These are phyloP conservation scores for Chaetops frenatus DNA, from an alignment of 2,113 vertebrate genomes.

Conservation along the genomic window DNA sequence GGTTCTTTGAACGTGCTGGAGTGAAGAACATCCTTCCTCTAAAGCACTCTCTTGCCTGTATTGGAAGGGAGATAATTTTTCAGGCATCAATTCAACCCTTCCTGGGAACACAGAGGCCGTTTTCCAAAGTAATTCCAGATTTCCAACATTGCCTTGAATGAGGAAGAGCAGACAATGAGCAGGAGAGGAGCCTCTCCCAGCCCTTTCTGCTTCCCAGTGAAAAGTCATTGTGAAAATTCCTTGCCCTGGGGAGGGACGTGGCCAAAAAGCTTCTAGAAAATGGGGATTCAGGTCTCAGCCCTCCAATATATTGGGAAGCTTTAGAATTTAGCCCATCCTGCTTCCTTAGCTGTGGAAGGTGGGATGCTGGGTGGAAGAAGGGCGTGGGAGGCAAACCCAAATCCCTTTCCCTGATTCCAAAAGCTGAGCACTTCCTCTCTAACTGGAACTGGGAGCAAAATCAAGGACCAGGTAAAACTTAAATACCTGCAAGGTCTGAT, in stretches of 20 bases:
- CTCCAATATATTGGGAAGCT: not conserved
- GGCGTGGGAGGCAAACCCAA: not conserved
- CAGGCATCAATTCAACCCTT: not conserved
- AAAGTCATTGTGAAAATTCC: not conserved
- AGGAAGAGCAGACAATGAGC: not conserved
- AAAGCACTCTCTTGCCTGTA: not conserved
- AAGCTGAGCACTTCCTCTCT: not conserved
- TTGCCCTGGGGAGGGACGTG: not conserved
- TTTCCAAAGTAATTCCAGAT: not conserved
- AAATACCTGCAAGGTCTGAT: not conserved
- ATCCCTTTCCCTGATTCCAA: not conserved
- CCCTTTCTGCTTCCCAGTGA: not conserved
- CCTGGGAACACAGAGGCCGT: not conserved
- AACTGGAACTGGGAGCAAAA: not conserved
- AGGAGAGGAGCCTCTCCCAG: accelerated
- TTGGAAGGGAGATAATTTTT: not conserved
- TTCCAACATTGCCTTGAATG: not conserved
- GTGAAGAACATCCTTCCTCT: not conserved
- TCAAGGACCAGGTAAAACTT: not conserved
- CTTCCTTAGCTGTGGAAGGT: not conserved
- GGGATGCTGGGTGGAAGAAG: not conserved
- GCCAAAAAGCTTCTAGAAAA: not conserved
- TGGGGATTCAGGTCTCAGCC: not conserved
- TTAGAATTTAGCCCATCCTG: not conserved
- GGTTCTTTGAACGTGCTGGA: not conserved